Evolutionary conservation across 2,888 invertebrate genomes (phyloP).

Genomic region (Glyphotaelius pellucidus): DNA sequence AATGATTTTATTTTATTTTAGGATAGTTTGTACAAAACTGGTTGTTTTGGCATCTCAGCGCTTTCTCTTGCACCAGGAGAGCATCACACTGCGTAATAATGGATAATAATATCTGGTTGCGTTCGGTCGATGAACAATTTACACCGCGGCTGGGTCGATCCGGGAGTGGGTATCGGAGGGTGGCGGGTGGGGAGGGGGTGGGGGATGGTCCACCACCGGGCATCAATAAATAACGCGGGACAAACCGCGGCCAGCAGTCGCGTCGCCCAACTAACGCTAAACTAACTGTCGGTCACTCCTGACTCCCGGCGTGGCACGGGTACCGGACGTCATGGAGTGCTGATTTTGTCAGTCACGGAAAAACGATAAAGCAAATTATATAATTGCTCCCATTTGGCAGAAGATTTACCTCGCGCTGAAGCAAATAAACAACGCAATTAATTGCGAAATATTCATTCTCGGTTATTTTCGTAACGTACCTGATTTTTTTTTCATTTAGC

Average conservation of each 20-base stretch:
- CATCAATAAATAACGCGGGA: slow-evolving; percentile 64
- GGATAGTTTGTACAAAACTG: neutral
- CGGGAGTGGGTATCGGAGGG: slow-evolving; percentile 70
- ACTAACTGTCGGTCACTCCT: slow-evolving; percentile 56
- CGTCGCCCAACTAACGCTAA: slow-evolving; percentile 52
- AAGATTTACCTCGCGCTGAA: neutral
- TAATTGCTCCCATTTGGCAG: neutral
- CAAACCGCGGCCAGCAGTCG: slow-evolving; percentile 61
- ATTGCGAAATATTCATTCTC: neutral
- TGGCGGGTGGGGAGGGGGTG: slow-evolving; percentile 63
- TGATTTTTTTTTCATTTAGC: neutral
- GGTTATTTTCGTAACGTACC: neutral
- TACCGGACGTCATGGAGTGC: slow-evolving; percentile 46
- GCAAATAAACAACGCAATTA: neutral
- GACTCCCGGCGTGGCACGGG: slow-evolving; percentile 24
- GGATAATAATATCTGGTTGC: slow-evolving; percentile 66
- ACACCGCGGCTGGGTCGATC: slow-evolving; percentile 67
- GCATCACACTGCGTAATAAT: slow-evolving; percentile 64
- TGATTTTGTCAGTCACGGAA: slow-evolving; percentile 56
- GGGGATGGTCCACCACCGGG: slow-evolving; percentile 67
- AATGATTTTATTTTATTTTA: neutral
- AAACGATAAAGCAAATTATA: slow-evolving; percentile 32
- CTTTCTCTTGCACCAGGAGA: slow-evolving; percentile 45
- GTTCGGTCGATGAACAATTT: slow-evolving; percentile 66
- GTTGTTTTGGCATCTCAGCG: neutral